These are phyloP conservation scores for Palaemon carinicauda DNA, from an alignment of 1,140 invertebrate species.

Conservation along the genomic window DNA sequence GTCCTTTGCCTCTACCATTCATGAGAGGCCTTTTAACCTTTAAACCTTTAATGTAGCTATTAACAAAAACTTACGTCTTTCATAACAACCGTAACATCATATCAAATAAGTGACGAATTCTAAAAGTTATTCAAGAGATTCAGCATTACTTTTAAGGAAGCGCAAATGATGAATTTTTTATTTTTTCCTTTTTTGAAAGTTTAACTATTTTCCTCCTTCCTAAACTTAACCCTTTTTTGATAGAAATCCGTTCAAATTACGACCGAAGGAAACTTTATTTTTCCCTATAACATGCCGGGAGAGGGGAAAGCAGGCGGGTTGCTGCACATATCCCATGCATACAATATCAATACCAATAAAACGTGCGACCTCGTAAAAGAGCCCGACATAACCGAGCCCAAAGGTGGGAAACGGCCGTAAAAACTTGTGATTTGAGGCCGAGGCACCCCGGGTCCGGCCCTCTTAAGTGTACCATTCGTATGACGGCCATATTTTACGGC, in stretches of 20 bases:
- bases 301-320: neutral
- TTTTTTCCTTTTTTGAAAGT: too few species aligned
- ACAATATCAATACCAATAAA: conserved; percentile 42
- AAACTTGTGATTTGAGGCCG: conserved; percentile 32
- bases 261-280: neutral
- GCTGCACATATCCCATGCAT: neutral
- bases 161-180: too few species aligned
- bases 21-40: too few species aligned
- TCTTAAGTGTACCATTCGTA: conserved; percentile 45
- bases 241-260: neutral
- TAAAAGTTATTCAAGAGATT: too few species aligned
- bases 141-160: too few species aligned
- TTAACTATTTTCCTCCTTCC: too few species aligned
- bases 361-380: conserved; percentile 22
- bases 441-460: neutral
- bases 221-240: too few species aligned
- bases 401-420: conserved; percentile 38
- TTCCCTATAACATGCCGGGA: neutral
- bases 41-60: too few species aligned
- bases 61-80: too few species aligned
- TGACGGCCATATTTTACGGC: conserved; percentile 50
- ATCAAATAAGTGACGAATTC: too few species aligned
- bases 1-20: too few species aligned
- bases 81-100: too few species aligned
- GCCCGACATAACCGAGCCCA: neutral